These are phyloP conservation scores for Phoxinus phoxinus DNA, from an alignment of 2,113 vertebrate species.

Conservation along the genomic window DNA sequence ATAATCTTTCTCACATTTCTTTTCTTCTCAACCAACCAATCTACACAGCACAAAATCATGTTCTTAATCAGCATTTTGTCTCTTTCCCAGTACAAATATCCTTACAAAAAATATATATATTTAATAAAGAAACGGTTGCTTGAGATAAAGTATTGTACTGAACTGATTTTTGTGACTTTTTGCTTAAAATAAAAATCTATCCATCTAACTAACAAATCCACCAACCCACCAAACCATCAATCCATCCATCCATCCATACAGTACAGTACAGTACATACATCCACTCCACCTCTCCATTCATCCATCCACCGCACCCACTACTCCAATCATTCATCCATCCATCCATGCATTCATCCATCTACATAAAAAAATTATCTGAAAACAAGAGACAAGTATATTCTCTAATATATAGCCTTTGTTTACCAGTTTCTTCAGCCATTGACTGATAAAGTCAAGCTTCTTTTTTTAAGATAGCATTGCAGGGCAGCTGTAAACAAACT, in stretches of 20 bases:
- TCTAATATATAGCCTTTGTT: neutral
- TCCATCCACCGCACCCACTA: no score
- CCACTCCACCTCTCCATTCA: neutral
- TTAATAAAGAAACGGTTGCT: neutral
- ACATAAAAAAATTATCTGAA: no score
- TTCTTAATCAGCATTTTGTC: neutral
- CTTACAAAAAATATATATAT: neutral
- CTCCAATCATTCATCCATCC: no score
- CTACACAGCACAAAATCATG: neutral
- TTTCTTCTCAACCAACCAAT: neutral
- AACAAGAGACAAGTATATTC: neutral
- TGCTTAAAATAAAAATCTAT: neutral
- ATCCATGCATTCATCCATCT: no score
- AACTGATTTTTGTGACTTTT: neutral
- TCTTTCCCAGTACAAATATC: no score
- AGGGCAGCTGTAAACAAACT: neutral
- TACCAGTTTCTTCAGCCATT: neutral
- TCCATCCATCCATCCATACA: neutral
- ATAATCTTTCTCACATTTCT: slow-evolving; percentile 11
- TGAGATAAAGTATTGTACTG: neutral
- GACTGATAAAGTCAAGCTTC: neutral
- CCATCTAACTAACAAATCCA: neutral
- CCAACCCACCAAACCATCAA: neutral
- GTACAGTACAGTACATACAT: neutral
- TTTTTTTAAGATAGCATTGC: neutral